These are phyloP conservation scores for Scaptomyza hsui DNA, from an alignment of 1,140 invertebrate genomes.

Conservation along the genomic window DNA sequence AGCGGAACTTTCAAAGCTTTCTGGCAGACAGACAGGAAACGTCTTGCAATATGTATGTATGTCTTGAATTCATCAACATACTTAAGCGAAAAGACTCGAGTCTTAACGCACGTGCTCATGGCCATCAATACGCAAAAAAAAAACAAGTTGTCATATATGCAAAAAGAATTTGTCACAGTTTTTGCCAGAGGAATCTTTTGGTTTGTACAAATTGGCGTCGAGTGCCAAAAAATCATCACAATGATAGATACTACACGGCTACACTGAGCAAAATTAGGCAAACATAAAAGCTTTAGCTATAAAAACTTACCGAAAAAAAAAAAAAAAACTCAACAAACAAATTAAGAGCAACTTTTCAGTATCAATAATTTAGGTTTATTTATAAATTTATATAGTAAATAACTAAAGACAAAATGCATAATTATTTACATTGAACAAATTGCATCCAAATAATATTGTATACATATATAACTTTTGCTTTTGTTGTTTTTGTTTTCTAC, in stretches of 20 bases:
- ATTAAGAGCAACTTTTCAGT: conserved; percentile 17
- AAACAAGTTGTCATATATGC: conserved; percentile 17
- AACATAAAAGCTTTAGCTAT: no score
- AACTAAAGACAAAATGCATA: conserved; percentile 62
- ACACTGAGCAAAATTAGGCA: conserved; percentile 19
- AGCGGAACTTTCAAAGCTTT: conserved; percentile 19
- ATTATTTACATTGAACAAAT: conserved; percentile 69
- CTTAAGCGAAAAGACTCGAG: conserved; percentile 1
- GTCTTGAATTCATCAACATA: conserved; percentile 17
- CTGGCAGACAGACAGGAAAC: conserved; percentile 33
- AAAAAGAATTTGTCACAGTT: conserved; percentile 56
- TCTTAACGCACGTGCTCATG: conserved; percentile 47
- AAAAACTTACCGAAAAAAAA: conserved; percentile 48
- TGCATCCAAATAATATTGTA: conserved; percentile 62
- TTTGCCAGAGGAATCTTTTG: conserved; percentile 57
- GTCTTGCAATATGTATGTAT: conserved; percentile 9
- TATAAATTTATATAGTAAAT: conserved; percentile 53
- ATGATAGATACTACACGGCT: neutral
- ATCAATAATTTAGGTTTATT: conserved; percentile 73
- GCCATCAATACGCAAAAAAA: conserved; percentile 43
- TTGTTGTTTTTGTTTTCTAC: neutral
- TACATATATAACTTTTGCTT: conserved; percentile 25
- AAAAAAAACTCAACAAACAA: conserved; percentile 9
- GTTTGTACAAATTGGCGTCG: conserved; percentile 40
- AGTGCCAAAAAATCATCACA: conserved; percentile 57